These are phyloP conservation scores for Eciton burchellii DNA, from an alignment of 1,140 invertebrate species.

Conservation along the genomic window DNA sequence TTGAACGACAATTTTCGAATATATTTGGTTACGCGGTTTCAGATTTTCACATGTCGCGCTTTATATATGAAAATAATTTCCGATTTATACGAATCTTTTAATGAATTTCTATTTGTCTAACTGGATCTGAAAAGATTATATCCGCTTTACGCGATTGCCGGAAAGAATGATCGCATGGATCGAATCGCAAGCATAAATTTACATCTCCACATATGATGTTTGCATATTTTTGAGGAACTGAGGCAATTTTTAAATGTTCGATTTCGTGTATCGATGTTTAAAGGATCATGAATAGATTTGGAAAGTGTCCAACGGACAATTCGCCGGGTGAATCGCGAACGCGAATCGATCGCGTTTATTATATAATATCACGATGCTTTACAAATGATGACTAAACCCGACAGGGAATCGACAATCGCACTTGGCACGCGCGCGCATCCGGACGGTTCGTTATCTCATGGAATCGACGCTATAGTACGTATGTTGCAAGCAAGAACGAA, in stretches of 20 bases:
- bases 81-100: slow-evolving; percentile 3
- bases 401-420: no score
- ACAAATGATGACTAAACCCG: no score
- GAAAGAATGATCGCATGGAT: not conserved
- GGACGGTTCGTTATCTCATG: no score
- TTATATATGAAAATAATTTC: not conserved
- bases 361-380: no score
- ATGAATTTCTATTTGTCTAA: slow-evolving; percentile 12
- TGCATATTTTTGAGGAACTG: not conserved
- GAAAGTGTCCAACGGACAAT: no score
- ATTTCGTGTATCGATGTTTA: not conserved
- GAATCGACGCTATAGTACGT: no score
- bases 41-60: not conserved
- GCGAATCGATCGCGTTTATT: no score
- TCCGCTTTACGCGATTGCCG: not conserved
- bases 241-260: not conserved
- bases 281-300: no score
- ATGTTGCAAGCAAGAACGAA: no score
- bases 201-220: not conserved
- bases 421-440: no score
- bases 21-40: not conserved
- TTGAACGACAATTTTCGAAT: not conserved
- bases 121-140: slow-evolving; percentile 11
- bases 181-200: not conserved
- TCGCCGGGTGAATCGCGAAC: no score